phyloP scores from a whole-genome alignment of 1,140 invertebrate genomes.

The Drosophila bifasciata region DNA sequence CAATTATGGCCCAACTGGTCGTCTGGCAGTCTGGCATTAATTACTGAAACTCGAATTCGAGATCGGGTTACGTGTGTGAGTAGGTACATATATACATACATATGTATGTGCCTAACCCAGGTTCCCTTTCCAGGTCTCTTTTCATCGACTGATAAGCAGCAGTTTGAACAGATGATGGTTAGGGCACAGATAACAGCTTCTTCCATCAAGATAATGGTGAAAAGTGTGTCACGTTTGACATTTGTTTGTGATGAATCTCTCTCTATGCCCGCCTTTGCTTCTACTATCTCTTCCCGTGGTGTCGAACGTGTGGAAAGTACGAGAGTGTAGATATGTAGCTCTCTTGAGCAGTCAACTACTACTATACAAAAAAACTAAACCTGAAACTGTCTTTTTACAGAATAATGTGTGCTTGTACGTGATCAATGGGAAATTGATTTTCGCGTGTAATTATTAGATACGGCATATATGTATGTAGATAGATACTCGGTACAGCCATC shows the following conservation, averaged over 20 bases:
- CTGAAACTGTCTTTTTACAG: slow-evolving; percentile 21
- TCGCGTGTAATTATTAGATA: slow-evolving; percentile 63
- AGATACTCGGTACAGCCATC: neutral
- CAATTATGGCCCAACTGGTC: slow-evolving; percentile 47
- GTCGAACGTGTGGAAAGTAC: slow-evolving; percentile 44
- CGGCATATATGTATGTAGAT: no score
- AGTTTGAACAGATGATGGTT: slow-evolving; percentile 10
- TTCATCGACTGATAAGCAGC: slow-evolving; percentile 40
- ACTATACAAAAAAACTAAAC: neutral
- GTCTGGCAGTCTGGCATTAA: slow-evolving; percentile 54
- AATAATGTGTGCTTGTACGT: slow-evolving; percentile 37
- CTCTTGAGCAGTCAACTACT: no score
- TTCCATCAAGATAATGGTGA: slow-evolving; percentile 57
- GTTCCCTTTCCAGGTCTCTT: slow-evolving; percentile 6
- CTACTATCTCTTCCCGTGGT: slow-evolving; percentile 1
- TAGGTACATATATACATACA: slow-evolving; percentile 5
- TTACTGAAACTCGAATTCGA: slow-evolving; percentile 57
- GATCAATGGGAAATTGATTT: slow-evolving; percentile 67
- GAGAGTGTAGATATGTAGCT: no score
- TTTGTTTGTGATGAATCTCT: slow-evolving; percentile 33
- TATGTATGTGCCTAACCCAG: slow-evolving; percentile 8
- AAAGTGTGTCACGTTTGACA: slow-evolving; percentile 77
- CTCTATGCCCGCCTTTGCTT: neutral
- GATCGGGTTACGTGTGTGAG: slow-evolving; percentile 40
- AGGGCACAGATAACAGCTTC: slow-evolving; percentile 51